Percentiles rank a stretch among this genome's conserved stretches.
phyloP scores from a whole-genome alignment of 2,113 vertebrate species.

The Astur gentilis region DNA sequence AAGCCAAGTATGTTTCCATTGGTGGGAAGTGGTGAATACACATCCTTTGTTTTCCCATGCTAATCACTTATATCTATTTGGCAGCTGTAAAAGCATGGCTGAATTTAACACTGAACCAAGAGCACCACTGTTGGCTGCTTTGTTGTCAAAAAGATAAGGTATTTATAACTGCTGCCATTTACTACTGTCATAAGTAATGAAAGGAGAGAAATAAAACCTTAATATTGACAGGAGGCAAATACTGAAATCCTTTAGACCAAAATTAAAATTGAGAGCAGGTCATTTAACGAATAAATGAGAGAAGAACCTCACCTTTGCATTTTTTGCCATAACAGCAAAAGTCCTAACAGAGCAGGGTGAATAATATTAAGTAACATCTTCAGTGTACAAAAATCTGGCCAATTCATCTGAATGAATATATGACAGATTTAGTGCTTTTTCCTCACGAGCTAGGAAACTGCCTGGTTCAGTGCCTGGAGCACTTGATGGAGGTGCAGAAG shows the following conservation, averaged over 20 bases:
- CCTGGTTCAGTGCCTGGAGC: not conserved
- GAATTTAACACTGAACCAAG: not conserved
- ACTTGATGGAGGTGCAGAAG: not conserved
- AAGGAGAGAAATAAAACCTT: not conserved
- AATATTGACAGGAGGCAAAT: not conserved
- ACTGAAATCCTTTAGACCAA: not conserved
- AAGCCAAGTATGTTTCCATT: not conserved
- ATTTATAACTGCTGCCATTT: not conserved
- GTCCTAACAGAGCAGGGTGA: not conserved
- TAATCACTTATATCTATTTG: not conserved
- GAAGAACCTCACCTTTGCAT: not conserved
- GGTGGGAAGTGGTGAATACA: not conserved
- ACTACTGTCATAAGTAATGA: not conserved
- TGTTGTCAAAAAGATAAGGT: not conserved
- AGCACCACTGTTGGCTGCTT: not conserved
- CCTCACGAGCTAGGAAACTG: not conserved
- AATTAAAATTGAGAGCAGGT: not conserved
- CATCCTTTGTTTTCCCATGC: not conserved
- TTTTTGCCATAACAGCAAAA: not conserved
- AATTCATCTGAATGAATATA: not conserved
- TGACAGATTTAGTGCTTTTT: not conserved
- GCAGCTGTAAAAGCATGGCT: not conserved
- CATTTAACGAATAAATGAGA: not conserved
- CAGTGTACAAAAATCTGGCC: not conserved
- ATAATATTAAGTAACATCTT: not conserved